Evolutionary conservation across 2,797 vertebrate genomes (phyloP).

Genomic region (Chiropotes sagulatus): DNA sequence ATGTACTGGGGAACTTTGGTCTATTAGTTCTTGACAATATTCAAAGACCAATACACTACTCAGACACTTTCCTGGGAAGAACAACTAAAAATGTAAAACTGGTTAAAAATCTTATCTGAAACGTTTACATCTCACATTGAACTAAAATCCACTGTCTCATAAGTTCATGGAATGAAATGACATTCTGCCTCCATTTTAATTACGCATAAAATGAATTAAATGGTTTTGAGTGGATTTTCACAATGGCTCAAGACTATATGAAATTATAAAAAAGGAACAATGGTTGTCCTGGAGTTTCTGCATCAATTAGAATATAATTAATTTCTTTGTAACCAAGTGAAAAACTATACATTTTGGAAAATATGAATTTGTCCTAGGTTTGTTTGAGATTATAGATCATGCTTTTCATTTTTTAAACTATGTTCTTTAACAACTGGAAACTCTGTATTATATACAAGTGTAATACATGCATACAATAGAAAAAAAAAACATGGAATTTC

Average conservation of each 20-base stretch:
- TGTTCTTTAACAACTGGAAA: constrained; percentile 82
- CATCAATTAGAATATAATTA: constrained; percentile 60
- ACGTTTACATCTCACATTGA: constrained; percentile 74
- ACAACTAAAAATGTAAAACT: constrained; percentile 73
- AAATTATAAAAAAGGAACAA: constrained; percentile 62
- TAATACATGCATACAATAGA: constrained; percentile 86
- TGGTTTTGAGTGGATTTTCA: constrained; percentile 66
- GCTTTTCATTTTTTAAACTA: constrained; percentile 79
- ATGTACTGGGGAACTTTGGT: constrained; percentile 40
- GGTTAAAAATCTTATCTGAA: constrained; percentile 70
- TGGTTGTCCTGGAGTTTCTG: constrained; percentile 31
- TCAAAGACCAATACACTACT: constrained; percentile 73
- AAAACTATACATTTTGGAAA: constrained; percentile 79
- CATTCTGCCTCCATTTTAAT: constrained; percentile 76
- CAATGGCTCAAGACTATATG: constrained; percentile 63
- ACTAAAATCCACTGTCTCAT: constrained; percentile 60
- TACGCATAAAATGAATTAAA: constrained; percentile 68
- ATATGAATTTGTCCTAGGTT: constrained; percentile 75
- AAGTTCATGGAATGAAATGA: constrained; percentile 61
- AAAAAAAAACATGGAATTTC: constrained; percentile 87
- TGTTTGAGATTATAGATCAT: constrained; percentile 77
- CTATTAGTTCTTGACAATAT: constrained; percentile 69
- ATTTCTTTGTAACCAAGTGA: constrained; percentile 73
- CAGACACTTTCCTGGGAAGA: constrained; percentile 70
- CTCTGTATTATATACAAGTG: constrained; percentile 87